Evolutionary conservation across 2,113 vertebrate genomes (phyloP).

Genomic region (Oxygymnocypris stewartii): DNA sequence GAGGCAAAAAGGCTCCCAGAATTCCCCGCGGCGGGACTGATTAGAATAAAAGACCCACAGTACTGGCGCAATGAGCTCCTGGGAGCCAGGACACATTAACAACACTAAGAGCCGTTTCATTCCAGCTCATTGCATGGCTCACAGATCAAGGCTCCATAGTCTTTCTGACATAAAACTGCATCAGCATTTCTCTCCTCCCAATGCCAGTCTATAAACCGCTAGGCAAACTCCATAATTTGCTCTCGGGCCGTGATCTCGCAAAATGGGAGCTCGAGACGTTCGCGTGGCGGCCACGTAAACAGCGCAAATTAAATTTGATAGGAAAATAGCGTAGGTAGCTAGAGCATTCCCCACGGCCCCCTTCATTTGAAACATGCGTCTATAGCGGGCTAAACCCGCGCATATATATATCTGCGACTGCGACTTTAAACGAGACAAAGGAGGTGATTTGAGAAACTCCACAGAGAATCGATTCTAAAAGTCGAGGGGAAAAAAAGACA

Average conservation of each 20-base stretch:
- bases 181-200: slow-evolving; percentile 26
- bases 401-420: slow-evolving; percentile 17
- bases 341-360: slow-evolving; percentile 15
- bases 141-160: slow-evolving; percentile 35
- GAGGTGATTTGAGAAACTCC: slow-evolving; percentile 69
- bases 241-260: slow-evolving; percentile 37
- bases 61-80: not conserved
- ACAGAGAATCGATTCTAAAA: slow-evolving; percentile 60
- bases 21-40: slow-evolving; percentile 34
- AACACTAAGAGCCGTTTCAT: slow-evolving; percentile 13
- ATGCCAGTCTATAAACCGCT: slow-evolving; percentile 37
- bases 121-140: slow-evolving; percentile 36
- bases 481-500: slow-evolving; percentile 54
- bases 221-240: slow-evolving; percentile 44
- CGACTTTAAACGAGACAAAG: slow-evolving; percentile 66
- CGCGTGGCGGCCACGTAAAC: slow-evolving; percentile 49
- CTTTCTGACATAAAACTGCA: slow-evolving; percentile 29
- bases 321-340: slow-evolving; percentile 35
- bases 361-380: slow-evolving; percentile 49
- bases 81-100: slow-evolving; percentile 44
- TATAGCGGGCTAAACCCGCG: not conserved
- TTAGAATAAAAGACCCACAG: slow-evolving; percentile 28
- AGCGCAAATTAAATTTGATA: slow-evolving; percentile 49
- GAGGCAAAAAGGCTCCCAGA: slow-evolving; percentile 36
- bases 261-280: slow-evolving; percentile 41